Percentiles rank a stretch among this genome's conserved stretches.
phyloP scores from a whole-genome alignment of 2,797 vertebrate species.

The Echeneis naucrates region DNA sequence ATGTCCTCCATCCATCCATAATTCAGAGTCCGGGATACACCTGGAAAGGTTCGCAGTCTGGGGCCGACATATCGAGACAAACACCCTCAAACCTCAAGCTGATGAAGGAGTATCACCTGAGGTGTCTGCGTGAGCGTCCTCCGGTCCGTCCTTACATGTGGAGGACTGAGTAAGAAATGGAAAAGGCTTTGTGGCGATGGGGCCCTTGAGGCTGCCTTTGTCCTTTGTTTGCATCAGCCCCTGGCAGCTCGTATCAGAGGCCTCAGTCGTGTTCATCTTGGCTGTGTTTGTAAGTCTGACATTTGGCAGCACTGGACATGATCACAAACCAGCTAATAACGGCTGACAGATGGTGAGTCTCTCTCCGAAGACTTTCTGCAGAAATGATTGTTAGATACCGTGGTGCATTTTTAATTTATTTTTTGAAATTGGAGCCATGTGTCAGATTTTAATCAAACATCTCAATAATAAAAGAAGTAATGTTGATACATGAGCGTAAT shows the following conservation, averaged over 20 bases:
- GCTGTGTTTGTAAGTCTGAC: conserved; percentile 23
- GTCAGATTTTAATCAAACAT: conserved; percentile 1
- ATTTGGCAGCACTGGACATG: conserved; percentile 31
- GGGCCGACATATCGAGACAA: too few species aligned
- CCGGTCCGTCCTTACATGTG: conserved; percentile 12
- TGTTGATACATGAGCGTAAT: neutral
- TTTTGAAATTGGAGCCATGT: conserved; percentile 24
- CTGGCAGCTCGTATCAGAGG: conserved; percentile 24
- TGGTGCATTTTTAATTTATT: neutral
- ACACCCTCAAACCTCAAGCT: too few species aligned
- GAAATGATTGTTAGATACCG: neutral
- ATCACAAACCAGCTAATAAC: conserved; percentile 37
- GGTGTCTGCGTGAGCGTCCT: neutral
- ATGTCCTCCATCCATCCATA: too few species aligned
- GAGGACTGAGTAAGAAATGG: conserved; percentile 13
- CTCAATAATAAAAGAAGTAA: neutral
- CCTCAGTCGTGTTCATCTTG: conserved; percentile 24
- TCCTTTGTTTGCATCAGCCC: conserved; percentile 27
- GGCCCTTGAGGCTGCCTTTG: neutral
- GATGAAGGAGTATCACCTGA: too few species aligned
- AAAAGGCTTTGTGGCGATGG: neutral
- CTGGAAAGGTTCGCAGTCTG: too few species aligned
- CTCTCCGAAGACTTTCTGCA: conserved; percentile 12
- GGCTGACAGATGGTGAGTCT: conserved; percentile 32
- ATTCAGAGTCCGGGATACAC: too few species aligned